A percentile compares a stretch with the other conserved stretches of the same genome.
phyloP scores from a whole-genome alignment of 2,797 vertebrate species.

The Ctenopoma multispine region DNA sequence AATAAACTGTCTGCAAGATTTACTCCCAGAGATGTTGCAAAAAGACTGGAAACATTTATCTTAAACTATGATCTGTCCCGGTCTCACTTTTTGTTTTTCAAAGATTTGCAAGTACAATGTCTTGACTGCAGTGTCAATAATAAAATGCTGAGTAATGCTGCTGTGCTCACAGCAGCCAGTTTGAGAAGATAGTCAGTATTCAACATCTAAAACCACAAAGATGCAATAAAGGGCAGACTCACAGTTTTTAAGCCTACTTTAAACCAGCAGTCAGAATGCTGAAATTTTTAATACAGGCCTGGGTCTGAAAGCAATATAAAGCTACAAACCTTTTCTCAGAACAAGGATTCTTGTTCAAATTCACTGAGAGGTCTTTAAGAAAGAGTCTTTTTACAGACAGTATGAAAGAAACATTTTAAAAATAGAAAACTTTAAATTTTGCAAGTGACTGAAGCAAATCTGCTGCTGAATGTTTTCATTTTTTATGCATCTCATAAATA shows the following conservation, averaged over 20 bases:
- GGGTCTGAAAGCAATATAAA: too few species aligned
- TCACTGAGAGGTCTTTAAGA: too few species aligned
- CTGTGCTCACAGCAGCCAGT: constrained; percentile 20
- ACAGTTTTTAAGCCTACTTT: too few species aligned
- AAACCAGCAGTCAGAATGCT: too few species aligned
- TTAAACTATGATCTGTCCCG: background rate
- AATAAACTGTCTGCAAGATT: background rate
- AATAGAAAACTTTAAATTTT: too few species aligned
- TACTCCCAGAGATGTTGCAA: background rate
- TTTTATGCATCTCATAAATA: background rate
- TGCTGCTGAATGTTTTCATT: constrained; percentile 5
- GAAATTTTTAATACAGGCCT: too few species aligned
- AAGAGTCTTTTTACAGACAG: too few species aligned
- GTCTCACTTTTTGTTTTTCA: background rate
- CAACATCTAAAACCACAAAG: constrained; percentile 16
- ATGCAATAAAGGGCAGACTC: background rate
- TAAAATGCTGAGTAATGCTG: constrained; percentile 53
- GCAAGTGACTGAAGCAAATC: background rate
- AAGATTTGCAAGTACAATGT: background rate
- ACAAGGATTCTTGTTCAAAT: too few species aligned
- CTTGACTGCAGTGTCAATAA: background rate
- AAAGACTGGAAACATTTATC: background rate
- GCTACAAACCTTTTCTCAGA: too few species aligned
- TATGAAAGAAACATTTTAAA: too few species aligned
- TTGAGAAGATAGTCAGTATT: constrained; percentile 10